phyloP scores from a whole-genome alignment of 2,113 vertebrate species.

The Nibea coibor region DNA sequence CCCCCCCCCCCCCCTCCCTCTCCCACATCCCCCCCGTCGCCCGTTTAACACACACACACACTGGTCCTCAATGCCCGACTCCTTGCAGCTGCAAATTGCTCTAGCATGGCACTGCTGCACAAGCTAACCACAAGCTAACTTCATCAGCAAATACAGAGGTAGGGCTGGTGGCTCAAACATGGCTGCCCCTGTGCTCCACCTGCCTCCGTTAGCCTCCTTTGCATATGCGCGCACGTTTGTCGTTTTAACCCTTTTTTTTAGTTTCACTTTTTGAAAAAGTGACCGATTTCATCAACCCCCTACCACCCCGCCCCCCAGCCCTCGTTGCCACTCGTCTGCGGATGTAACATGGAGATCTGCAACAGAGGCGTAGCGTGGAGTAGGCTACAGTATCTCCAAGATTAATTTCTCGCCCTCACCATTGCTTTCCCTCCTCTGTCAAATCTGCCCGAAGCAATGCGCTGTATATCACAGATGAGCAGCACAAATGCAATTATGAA shows the following conservation, averaged over 20 bases:
- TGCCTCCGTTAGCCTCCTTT: constrained; percentile 50
- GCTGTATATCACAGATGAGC: constrained; percentile 68
- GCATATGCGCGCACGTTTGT: constrained; percentile 13
- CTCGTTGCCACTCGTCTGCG: background rate
- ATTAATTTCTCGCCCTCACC: constrained; percentile 53
- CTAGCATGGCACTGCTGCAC: constrained; percentile 44
- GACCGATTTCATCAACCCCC: background rate
- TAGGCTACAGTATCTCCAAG: constrained; percentile 38
- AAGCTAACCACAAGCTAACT: constrained; percentile 58
- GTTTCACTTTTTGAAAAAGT: background rate
- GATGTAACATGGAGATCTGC: constrained; percentile 7
- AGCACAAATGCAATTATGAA: constrained; percentile 68
- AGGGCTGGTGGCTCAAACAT: constrained; percentile 55
- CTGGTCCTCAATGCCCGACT: constrained; percentile 15
- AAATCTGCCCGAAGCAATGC: constrained; percentile 61
- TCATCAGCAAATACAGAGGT: constrained; percentile 29
- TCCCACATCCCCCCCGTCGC: background rate
- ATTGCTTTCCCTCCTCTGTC: constrained; percentile 47
- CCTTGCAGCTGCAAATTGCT: constrained; percentile 27
- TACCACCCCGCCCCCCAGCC: background rate
- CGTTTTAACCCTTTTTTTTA: constrained; percentile 38
- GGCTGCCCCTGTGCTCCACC: constrained; percentile 61
- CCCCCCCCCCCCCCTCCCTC: background rate
- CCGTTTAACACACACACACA: constrained; percentile 13
- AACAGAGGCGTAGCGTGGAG: constrained; percentile 18